Base-by-base conservation (phyloP, 2,888 invertebrate genomes). In the Argynnis bischoffii region DNA sequence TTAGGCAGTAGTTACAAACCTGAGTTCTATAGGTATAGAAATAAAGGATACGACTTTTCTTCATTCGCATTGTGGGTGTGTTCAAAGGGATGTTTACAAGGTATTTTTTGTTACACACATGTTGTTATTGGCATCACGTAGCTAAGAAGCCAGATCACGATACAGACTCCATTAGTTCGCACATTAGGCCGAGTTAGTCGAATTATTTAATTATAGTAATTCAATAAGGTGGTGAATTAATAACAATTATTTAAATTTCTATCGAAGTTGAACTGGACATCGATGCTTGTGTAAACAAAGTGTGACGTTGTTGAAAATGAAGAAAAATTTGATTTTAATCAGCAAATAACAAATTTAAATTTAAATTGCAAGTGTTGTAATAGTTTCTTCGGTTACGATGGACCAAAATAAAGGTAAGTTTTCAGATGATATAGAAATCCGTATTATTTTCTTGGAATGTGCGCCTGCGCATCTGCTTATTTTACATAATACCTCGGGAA, bases 141-240 rank as follows among this genome's bases (percentile, higher is more conserved):
- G 77, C 79, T 72, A 77, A 78, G 78, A 76, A 90, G 92, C 91
- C 92, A 92, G 91, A 91, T 86, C 90, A 75, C 80, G 77, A 85
- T 81, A 89, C 84, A 80, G 78, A 87, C 84, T 89, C 89, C 91
- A 92, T 92, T 92, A 90, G 92, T 92, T 90, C 92, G 80, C 90
- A 91, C 92, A 92, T 92, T 92, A 92, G 85, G 72, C 77, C 79
- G 87, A 89, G 90, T 92, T 92, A 92, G 91, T 88, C 84, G 86
- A 90, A 91, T 92, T 90, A 91, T 90, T 86, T 86, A 92, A 92
- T 92, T 92, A 90, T 87, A 88, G 90, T 92, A 92, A 92, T 92
- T 90, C 84, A 92, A 92, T 92, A 92, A 92, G 85, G 81, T 80
- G 74, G 83, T 85, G 89, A 80, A 90, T 91, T 92, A 90, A 91